Evolutionary conservation across 2,797 vertebrate species (phyloP), one percentile per base, ranked within the genome.

Genomic region (Catharus ustulatus): DNA sequence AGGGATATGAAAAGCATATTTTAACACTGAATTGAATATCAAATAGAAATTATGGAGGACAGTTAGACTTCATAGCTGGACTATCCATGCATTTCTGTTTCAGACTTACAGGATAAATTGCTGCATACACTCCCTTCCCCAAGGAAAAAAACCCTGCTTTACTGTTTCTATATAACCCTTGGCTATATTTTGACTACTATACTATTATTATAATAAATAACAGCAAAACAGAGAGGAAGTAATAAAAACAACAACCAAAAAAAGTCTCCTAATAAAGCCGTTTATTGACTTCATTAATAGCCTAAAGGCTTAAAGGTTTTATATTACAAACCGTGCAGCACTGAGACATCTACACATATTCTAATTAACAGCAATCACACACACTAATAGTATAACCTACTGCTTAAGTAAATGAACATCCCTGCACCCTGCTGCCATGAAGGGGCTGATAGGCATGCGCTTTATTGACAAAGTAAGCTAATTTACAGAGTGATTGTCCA

Each of bases 361-460:
- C 97, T 98, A 98, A 98, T 98, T 98, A 98, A 98, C 97, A 98
- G 97, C 98, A 98, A 98, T 98, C 98, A 97, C 97, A 96, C 96
- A 97, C 95, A 86, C 97, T 98, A 98, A 98, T 98, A 98, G 97
- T 97, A 97, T 97, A 98, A 98, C 97, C 98, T 97, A 98, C 97
- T 97, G 98, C 97, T 98, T 98, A 98, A 98, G 98, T 98, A 98
- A 98, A 98, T 98, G 98, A 98, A 97, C 97, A 98, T 97, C 97
- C 96, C 97, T 97, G 97, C 97, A 96, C 98, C 96, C 98, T 94
- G 98, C 97, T 98, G 98, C 97, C 97, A 91, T 95, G 97, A 94
- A 98, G 96, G 95, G 96, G 95, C 96, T 98, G 98, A 98, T 96
- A 98, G 98, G 98, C 98, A 97, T 97, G 97, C 57, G 91, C 97